Conservation (phyloP, 2,888 invertebrate genomes). For the Embidobia sp. region DNA sequence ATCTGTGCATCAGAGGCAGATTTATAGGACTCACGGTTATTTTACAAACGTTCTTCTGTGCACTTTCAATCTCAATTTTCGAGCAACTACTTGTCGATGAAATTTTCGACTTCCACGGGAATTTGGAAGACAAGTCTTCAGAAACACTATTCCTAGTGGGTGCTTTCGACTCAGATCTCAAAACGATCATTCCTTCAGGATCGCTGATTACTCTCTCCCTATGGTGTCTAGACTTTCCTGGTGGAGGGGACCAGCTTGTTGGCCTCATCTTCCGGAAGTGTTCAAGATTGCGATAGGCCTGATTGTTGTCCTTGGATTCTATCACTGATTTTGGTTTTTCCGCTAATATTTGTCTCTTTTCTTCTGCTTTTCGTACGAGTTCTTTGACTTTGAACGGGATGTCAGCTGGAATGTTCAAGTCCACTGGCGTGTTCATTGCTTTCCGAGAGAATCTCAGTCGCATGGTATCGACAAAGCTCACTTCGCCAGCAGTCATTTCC, state of each 20-base stretch:
- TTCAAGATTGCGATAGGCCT: slow-evolving; percentile 62
- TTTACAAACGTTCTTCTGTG: slow-evolving; percentile 74
- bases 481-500: slow-evolving; percentile 82
- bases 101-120: slow-evolving; percentile 18
- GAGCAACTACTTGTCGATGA: slow-evolving; percentile 59
- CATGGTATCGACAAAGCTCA: slow-evolving; percentile 91
- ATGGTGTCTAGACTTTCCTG: slow-evolving; percentile 72
- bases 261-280: slow-evolving; percentile 77
- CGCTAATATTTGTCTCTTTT: not conserved
- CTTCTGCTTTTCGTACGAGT: not conserved
- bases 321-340: slow-evolving; percentile 2
- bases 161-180: slow-evolving; percentile 31
- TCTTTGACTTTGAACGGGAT: not conserved
- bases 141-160: slow-evolving; percentile 22
- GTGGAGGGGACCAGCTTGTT: slow-evolving; percentile 79
- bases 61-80: slow-evolving; percentile 70
- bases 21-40: slow-evolving; percentile 77
- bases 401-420: not conserved
- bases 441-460: slow-evolving; percentile 86
- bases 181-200: slow-evolving; percentile 9
- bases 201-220: slow-evolving; percentile 57
- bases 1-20: slow-evolving; percentile 77
- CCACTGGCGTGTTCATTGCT: slow-evolving; percentile 81
- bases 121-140: slow-evolving; percentile 22
- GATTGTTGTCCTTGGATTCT: slow-evolving; percentile 4